Evolutionary conservation across 35 echinoderm and acorn worm genomes (phyloP), one percentile per base, ranked within the genome.

Genomic region (Apostichopus parvimensis): DNA sequence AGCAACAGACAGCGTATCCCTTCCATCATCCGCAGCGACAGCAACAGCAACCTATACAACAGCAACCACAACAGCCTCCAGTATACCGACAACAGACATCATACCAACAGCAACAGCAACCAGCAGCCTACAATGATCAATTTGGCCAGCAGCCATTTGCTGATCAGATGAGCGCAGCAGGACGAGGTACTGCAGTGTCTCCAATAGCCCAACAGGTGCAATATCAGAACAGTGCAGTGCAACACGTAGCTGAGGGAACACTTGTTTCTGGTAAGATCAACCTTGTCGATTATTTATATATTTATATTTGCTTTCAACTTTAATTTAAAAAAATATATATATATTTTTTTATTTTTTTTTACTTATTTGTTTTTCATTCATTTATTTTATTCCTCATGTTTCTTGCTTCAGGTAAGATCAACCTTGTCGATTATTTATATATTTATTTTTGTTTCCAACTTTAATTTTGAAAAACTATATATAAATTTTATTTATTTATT

Each of bases 91-190:
- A 93, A 26, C 87, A 66, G 75, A 79, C 54, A 55, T 93, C 57
- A n/a, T 90, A 56, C 52, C 66, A 56, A 80, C 76, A 80, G 66
- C 66, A 56, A 80, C 76, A 80, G 66, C 78, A 56, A 73, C 18
- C 77, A 83, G 53, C 80, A 75, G 81, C 73, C 8, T 68, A 76
- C 71, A 87, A 78, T 52, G 90, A 95, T 45, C 90, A 95, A 12
- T 83, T 92, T 65, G 83, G 83, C 8, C 94, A 95, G 72, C 94
- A 95, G 26, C 94, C 89, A 59, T 91, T 91, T 79, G 89, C 52
- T 7, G 89, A 95, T 57, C 94, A 95, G 60, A 77, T 83, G n/a
- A 78, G 56, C 2, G 45, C n/a, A 23, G 73, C 61, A 65, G 89
- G 71, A 78, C 89, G 79, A 18, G 89, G 77, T 14, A 91, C 72